phyloP scores from a whole-genome alignment of 2,113 vertebrate genomes.

The Tiliqua scincoides region DNA sequence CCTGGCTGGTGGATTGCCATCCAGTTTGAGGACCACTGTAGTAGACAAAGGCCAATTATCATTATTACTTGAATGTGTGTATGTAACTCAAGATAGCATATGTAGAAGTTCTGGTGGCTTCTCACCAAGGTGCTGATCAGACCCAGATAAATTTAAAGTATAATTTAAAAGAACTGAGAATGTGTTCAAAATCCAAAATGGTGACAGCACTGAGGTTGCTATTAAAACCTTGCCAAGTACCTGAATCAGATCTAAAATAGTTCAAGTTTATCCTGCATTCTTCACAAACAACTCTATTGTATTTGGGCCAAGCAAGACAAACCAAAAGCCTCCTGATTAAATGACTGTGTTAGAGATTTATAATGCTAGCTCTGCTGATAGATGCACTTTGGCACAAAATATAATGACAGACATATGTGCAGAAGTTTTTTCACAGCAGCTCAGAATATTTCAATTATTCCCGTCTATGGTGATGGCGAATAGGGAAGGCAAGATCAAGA shows the following conservation, averaged over 20 bases:
- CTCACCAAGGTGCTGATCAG: background rate
- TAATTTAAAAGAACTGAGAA: background rate
- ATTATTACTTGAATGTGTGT: background rate
- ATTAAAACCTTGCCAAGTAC: background rate
- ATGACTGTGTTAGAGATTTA: slow-evolving; percentile 7
- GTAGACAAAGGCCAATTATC: too few species aligned
- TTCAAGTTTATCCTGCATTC: background rate
- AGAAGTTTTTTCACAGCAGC: slow-evolving; percentile 25
- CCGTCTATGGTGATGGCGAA: background rate
- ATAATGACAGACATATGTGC: background rate
- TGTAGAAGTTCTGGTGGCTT: background rate
- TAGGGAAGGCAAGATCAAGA: slow-evolving; percentile 13
- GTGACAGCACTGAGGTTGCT: background rate
- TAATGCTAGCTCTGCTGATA: slow-evolving; percentile 2
- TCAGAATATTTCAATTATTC: background rate
- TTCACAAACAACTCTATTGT: background rate
- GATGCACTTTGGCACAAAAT: background rate
- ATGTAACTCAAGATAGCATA: background rate
- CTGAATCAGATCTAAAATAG: background rate
- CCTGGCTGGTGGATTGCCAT: too few species aligned
- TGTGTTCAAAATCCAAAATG: background rate
- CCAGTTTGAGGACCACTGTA: background rate
- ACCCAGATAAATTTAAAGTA: background rate
- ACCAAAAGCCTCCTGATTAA: slow-evolving; percentile 4
- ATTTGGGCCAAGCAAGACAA: background rate